Evolutionary conservation across 2,888 invertebrate genomes (phyloP), one percentile per base, ranked within the genome.

Genomic region (Galeruca laticollis): DNA sequence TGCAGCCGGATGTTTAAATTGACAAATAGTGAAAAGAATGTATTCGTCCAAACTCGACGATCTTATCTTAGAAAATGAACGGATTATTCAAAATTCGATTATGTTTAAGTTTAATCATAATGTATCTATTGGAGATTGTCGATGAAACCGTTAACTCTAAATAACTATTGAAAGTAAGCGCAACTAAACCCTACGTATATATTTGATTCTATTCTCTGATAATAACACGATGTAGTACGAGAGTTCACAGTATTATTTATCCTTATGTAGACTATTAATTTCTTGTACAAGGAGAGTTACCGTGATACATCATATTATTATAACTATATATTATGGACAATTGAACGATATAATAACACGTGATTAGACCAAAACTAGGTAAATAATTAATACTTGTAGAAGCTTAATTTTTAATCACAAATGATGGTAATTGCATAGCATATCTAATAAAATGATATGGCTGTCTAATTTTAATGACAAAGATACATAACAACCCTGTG

Each of bases 61-160:
- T 64, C 52, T 64, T 64, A 64, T 64, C 64, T 21, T 13, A n/a
- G 4, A 33, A 43, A 61, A 61, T 61, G 49, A 61, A 61, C 61
- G 64, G 64, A 64, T 64, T 64, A 56, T 40, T 64, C 26, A 18
- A 56, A 64, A 64, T 43, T 64, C 64, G 37, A 64, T 64, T 64
- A 64, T 47, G 43, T 10, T 54, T 33, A 2, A 47, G 31, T 63
- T 64, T 56, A 33, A 56, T 64, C 56, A n/a, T 18, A 64, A 35
- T 15, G 33, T 35, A 51, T 62, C 54, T 64, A 64, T 64, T 47
- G n/a, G 43, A 56, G 54, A 56, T 56, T 37, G 56, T 64, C 64
- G 64, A 64, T 57, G 64, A 33, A 40, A 47, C 64, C 64, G 64
- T 64, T 64, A 64, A n/a, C 26, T 64, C 56, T 57, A 57, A 56